phyloP scores from a whole-genome alignment of 1,140 invertebrate genomes.

The Zaprionus tsacasi region DNA sequence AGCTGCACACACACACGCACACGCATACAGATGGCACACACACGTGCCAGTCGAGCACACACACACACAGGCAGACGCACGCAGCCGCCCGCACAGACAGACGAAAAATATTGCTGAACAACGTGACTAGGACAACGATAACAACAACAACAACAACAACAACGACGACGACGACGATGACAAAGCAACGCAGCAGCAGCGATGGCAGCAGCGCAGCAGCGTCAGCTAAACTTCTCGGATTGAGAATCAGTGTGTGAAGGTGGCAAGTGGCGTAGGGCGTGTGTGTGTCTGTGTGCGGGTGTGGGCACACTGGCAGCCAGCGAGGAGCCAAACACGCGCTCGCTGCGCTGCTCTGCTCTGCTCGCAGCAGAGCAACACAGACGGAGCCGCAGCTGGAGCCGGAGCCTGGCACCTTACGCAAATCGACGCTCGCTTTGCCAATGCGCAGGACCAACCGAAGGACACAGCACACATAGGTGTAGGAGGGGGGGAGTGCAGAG shows the following conservation, averaged over 20 bases:
- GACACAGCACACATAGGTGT: conserved; percentile 28
- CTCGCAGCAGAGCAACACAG: neutral
- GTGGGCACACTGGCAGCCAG: conserved; percentile 32
- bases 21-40: neutral
- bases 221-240: conserved; percentile 50
- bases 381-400: conserved; percentile 1
- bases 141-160: no score
- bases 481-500: neutral
- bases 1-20: conserved; percentile 23
- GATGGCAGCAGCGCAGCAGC: conserved; percentile 47
- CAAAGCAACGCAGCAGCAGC: conserved; percentile 74
- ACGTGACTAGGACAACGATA: conserved; percentile 71
- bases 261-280: conserved; percentile 21
- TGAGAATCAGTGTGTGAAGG: conserved; percentile 70
- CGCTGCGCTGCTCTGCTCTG: conserved; percentile 6
- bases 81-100: conserved; percentile 7
- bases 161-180: conserved; percentile 48
- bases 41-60: conserved; percentile 23
- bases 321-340: conserved; percentile 37
- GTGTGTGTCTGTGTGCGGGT: neutral
- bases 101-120: conserved; percentile 68
- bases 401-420: conserved; percentile 73
- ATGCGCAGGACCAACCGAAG: conserved; percentile 76
- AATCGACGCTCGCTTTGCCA: conserved; percentile 57
- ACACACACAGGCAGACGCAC: conserved; percentile 16